Evolutionary conservation across 2,888 invertebrate genomes (phyloP).

Genomic region (Clivina fossor): DNA sequence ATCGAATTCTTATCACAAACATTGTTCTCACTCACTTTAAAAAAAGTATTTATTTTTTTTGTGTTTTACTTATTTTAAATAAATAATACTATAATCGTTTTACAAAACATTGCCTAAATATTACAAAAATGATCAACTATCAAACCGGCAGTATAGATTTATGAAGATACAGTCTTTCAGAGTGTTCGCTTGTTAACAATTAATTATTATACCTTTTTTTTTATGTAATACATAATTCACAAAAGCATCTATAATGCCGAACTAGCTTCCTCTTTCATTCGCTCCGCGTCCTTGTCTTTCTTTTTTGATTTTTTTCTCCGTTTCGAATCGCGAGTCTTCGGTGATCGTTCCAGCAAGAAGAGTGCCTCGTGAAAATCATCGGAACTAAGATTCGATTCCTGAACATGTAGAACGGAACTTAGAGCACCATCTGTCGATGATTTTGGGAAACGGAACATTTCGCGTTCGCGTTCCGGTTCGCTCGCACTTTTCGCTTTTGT

Average conservation of each 20-base stretch:
- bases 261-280: conserved; percentile 53
- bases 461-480: conserved; percentile 57
- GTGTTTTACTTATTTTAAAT: too few species aligned
- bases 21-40: conserved; percentile 25
- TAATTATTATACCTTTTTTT: background rate
- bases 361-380: conserved; percentile 62
- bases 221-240: conserved; percentile 3
- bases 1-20: conserved; percentile 30
- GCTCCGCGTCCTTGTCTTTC: conserved; percentile 50
- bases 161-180: conserved; percentile 32
- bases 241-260: conserved; percentile 50
- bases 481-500: conserved; percentile 56
- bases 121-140: conserved; percentile 30
- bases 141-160: conserved; percentile 33
- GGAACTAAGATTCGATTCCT: conserved; percentile 59
- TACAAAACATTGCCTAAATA: conserved; percentile 13
- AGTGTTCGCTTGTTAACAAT: conserved; percentile 23
- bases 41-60: background rate
- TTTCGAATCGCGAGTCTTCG: conserved; percentile 56
- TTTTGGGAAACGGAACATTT: conserved; percentile 59
- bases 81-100: conserved; percentile 21
- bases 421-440: conserved; percentile 61
- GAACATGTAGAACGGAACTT: conserved; percentile 60
- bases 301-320: conserved; percentile 55
- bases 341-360: conserved; percentile 58